Conservation (phyloP, 1,140 invertebrate species). For the Amphibalanus amphitrite region DNA sequence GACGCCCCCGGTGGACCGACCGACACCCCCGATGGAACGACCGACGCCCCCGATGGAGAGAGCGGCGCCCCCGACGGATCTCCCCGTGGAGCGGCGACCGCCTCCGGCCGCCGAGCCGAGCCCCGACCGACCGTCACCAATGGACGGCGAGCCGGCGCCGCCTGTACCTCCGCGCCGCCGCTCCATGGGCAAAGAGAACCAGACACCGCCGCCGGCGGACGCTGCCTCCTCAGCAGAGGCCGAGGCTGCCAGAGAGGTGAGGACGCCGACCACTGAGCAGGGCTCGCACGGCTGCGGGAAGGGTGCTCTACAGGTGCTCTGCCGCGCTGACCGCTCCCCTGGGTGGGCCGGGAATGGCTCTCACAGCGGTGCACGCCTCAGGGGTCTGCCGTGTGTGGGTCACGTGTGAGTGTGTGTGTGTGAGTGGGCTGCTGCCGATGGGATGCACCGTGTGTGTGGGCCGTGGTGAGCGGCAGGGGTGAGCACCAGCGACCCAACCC, state of each 20-base stretch:
- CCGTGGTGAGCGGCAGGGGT: neutral
- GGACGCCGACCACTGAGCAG: neutral
- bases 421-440: neutral
- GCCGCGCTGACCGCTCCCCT: neutral
- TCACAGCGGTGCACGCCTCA: neutral
- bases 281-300: neutral
- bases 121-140: neutral
- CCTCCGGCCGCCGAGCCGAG: neutral
- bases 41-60: neutral
- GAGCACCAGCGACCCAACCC: conserved; percentile 13
- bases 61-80: neutral
- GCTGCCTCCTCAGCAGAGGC: neutral
- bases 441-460: neutral
- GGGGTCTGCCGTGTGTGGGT: neutral
- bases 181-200: conserved; percentile 32
- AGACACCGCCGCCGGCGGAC: conserved; percentile 11
- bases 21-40: neutral
- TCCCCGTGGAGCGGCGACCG: no score
- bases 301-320: neutral
- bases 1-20: neutral
- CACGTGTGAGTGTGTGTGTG: neutral
- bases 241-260: conserved; percentile 13
- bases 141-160: conserved; percentile 15
- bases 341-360: neutral
- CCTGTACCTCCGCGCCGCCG: conserved; percentile 37